Conservation (phyloP, 2,113 vertebrate species). For the Dendrocopos noguchii region DNA sequence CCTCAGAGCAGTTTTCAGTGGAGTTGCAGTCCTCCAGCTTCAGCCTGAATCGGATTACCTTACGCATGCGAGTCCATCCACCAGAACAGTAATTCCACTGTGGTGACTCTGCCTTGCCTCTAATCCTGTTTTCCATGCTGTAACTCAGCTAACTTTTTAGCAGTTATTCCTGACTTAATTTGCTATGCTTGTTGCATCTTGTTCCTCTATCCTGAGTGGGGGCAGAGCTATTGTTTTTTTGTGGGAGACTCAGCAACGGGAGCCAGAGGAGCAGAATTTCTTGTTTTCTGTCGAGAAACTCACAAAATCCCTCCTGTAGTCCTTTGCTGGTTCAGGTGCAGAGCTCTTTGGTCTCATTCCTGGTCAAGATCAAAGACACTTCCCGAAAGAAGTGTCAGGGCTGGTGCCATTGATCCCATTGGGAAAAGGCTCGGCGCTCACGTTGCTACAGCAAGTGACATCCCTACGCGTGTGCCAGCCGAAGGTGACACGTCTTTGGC, state of each 20-base stretch:
- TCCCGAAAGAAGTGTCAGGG: not conserved
- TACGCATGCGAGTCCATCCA: not conserved
- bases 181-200: not conserved
- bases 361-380: not conserved
- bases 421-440: not conserved
- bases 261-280: not conserved
- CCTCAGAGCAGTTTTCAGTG: not conserved
- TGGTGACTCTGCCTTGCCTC: not conserved
- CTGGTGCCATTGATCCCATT: not conserved
- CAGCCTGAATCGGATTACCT: conserved; percentile 1
- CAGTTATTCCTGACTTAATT: conserved; percentile 34
- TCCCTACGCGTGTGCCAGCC: not conserved
- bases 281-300: not conserved
- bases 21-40: not conserved
- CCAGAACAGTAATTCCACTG: conserved; percentile 22
- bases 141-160: not conserved
- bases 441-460: not conserved
- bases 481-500: not conserved
- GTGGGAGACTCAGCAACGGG: not conserved
- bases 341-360: not conserved
- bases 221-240: not conserved
- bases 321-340: not conserved
- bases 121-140: conserved; percentile 37
- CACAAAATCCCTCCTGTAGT: not conserved
- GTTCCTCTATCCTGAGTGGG: not conserved